phyloP scores from a whole-genome alignment of 2,888 invertebrate species.

The Pandemis heparana region DNA sequence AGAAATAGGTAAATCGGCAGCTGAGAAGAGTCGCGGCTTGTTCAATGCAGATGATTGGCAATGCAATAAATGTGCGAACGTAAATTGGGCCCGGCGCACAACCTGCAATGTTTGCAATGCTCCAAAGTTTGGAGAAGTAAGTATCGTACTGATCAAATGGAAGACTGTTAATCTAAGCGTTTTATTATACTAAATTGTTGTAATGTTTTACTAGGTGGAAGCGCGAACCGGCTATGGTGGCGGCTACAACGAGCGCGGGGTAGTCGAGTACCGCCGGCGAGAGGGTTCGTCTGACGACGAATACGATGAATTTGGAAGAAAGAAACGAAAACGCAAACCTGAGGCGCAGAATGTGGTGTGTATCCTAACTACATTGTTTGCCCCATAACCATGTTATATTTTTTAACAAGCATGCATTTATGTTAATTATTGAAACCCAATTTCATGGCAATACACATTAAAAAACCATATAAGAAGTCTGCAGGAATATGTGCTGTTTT shows the following conservation, averaged over 20 bases:
- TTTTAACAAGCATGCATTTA: constrained; percentile 31
- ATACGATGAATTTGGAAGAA: constrained; percentile 96
- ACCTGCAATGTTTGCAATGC: constrained; percentile 99
- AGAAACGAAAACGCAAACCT: constrained; percentile 84
- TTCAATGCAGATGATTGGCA: constrained; percentile 99
- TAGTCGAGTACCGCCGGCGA: constrained; percentile 97
- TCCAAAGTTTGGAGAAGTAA: constrained; percentile 97
- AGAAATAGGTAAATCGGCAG: constrained; percentile 99
- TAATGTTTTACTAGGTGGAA: constrained; percentile 81
- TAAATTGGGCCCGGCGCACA: constrained; percentile 98
- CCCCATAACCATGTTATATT: constrained; percentile 10
- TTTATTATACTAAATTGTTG: constrained; percentile 17
- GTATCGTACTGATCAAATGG: constrained; percentile 60
- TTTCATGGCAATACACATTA: neutral
- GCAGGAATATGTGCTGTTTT: constrained; percentile 9
- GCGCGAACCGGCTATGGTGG: constrained; percentile 93
- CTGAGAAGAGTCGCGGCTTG: constrained; percentile 98
- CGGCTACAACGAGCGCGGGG: constrained; percentile 97
- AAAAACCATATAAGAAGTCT: constrained; percentile 7
- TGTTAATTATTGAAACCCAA: neutral
- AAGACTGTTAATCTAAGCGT: neutral
- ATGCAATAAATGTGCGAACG: constrained; percentile 99
- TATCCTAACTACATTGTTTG: constrained; percentile 19
- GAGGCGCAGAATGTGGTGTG: constrained; percentile 63
- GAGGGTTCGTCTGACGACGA: constrained; percentile 96